These are phyloP conservation scores for Zaprionus davidi DNA, from an alignment of 1,140 invertebrate species.

Conservation along the genomic window DNA sequence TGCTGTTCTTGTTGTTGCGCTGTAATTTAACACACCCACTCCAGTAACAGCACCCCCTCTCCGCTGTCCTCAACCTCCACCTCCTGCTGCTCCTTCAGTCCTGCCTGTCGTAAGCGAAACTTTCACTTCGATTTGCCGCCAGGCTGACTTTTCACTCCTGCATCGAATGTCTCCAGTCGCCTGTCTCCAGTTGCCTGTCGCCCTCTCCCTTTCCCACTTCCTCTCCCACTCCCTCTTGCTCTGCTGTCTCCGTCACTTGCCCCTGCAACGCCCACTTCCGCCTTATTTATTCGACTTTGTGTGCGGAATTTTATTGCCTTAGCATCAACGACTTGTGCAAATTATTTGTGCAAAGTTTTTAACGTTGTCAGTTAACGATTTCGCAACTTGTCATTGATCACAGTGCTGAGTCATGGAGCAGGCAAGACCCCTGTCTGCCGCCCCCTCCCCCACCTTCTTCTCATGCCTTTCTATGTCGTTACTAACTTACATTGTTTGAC, in stretches of 20 bases:
- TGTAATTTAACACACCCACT: slow-evolving; percentile 73
- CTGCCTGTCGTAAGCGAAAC: slow-evolving; percentile 48
- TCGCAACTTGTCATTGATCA: slow-evolving; percentile 51
- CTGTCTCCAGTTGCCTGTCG: slow-evolving; percentile 4
- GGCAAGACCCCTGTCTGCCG: too few species aligned
- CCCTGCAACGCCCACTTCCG: not conserved
- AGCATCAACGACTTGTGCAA: slow-evolving; percentile 57
- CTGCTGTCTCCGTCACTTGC: not conserved
- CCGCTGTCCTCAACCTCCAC: not conserved
- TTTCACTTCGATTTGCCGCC: slow-evolving; percentile 78
- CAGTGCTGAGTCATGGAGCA: slow-evolving; percentile 26
- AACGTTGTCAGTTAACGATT: slow-evolving; percentile 43
- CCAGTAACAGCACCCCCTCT: slow-evolving; percentile 43
- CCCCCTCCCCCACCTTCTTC: not conserved
- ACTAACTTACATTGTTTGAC: slow-evolving; percentile 3
- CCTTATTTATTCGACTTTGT: slow-evolving; percentile 53
- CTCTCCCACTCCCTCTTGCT: too few species aligned
- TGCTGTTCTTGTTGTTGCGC: slow-evolving; percentile 15
- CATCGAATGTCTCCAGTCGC: slow-evolving; percentile 28
- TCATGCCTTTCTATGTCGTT: not conserved
- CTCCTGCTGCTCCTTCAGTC: not conserved
- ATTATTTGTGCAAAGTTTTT: slow-evolving; percentile 70
- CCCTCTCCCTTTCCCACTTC: too few species aligned
- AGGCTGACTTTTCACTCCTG: slow-evolving; percentile 67
- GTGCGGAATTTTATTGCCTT: slow-evolving; percentile 65